Base-by-base conservation (phyloP, 2,113 vertebrate genomes). In the Poeciliopsis retropinna region DNA sequence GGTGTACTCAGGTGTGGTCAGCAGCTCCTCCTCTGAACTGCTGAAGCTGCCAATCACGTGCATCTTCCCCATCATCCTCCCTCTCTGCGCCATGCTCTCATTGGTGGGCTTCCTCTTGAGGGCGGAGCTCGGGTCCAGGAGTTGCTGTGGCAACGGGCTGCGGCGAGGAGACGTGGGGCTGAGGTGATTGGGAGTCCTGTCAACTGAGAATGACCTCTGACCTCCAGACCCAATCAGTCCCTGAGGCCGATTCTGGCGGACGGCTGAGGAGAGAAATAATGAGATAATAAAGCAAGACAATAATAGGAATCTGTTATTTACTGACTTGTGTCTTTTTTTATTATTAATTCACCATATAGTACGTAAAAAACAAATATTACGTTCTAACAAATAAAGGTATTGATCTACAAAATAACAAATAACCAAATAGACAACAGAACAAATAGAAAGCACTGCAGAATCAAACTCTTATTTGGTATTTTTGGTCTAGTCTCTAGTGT, bases 11-110 rank as follows among this genome's bases (percentile, higher is more conserved):
- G 97, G 97, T 0, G 97, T 98, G 76, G 84, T 87, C 41, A 54
- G 64, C 2, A 99, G 80, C 57, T 99, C 97, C 89, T 99, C 97
- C 90, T 98, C 97, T 1, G 97, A 99, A 80, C 97, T 98, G 93
- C 97, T 99, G 91, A 98, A 90, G 28, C 96, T 92, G 10, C 91
- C 97, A 73, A 97, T 95, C 88, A 97, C 95, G 1, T 96, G 95
- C 94, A 96, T 96, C 93, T 96, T 96, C 67, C 95, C 96, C 77
- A 95, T 94, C 51, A 95, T 95, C 92, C 95, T 94, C 4, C 34
- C 69, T 66, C 96, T 96, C 93, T 95, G 96, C 0, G 34, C 51
- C 19, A 70, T 91, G 28, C 73, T 75, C 94, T 96, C 96, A 88
- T 95, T 96, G 74, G 96, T 94, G 11, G 94, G 89, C 77, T 95